Evolutionary conservation across 2,113 vertebrate species (phyloP).

Genomic region (Sander vitreus): DNA sequence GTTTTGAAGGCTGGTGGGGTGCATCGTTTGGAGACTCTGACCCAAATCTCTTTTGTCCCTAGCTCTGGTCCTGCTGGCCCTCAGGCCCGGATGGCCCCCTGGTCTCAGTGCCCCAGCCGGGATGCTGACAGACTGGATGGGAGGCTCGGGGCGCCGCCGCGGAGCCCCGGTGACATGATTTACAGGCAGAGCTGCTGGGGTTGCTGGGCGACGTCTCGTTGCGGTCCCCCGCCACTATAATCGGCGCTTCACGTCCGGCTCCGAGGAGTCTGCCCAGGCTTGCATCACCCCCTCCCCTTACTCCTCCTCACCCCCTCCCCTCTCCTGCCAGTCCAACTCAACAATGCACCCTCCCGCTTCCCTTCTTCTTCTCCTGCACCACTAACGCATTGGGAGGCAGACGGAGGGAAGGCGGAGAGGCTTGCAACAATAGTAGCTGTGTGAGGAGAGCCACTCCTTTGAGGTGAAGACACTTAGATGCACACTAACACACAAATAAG

Average conservation of each 20-base stretch:
- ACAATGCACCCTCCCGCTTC: constrained; percentile 30
- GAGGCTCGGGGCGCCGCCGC: constrained; percentile 66
- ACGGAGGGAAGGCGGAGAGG: constrained; percentile 40
- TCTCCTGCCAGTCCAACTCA: constrained; percentile 27
- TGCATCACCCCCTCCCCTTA: constrained; percentile 56
- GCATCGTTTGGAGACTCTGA: constrained; percentile 34
- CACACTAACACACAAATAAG: constrained; percentile 26
- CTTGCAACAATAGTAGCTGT: constrained; percentile 58
- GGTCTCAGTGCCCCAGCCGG: constrained; percentile 34
- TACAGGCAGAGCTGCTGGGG: constrained; percentile 72
- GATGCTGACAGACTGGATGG: constrained; percentile 69
- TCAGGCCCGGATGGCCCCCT: constrained; percentile 14
- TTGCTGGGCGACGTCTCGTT: constrained; percentile 79
- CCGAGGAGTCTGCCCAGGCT: constrained; percentile 78
- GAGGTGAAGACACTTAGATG: constrained; percentile 48
- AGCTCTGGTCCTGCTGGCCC: constrained; percentile 21
- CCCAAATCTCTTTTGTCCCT: constrained; percentile 18
- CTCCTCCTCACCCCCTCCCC: constrained; percentile 46
- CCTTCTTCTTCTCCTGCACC: constrained; percentile 26
- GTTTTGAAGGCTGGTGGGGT: constrained; percentile 28
- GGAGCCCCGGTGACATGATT: constrained; percentile 78
- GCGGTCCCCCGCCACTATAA: constrained; percentile 81
- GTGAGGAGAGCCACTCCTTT: constrained; percentile 59
- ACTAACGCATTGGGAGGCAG: constrained; percentile 33
- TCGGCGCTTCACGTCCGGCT: constrained; percentile 78